Base-by-base conservation (phyloP, 2,888 invertebrate species). In the Drosophila birchii region DNA sequence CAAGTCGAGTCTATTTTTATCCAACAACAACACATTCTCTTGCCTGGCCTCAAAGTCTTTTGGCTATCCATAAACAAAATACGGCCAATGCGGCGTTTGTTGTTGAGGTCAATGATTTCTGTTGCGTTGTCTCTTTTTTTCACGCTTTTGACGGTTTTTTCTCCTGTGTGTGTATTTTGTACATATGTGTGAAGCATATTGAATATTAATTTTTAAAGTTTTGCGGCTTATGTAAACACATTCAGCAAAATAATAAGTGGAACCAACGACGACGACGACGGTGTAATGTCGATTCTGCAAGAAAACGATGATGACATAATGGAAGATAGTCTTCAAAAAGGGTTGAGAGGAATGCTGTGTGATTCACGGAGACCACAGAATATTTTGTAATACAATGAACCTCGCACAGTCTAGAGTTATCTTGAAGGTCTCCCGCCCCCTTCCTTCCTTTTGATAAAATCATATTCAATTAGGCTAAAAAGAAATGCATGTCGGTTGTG, bases 91-190 rank as follows among this genome's bases (percentile, higher is more conserved):
- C 68, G 79, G 67, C 73, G 58, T 73, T 71, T 80, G 86, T 73
- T 78, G 88, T 73, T 79, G 88, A 85, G 85, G 85, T 85, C 85
- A 85, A 85, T 79, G 85, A 79, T 85, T 87, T 85, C 85, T 85
- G 80, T 79, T 75, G 78, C 75, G 84, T 71, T 78, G 81, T 81
- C 78, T 83, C 36, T 53, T 53, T 76, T 76, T 76, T 78, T 76
- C 74, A 78, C 64, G 78, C 75, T 78, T 78, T 84, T 84, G 72
- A 84, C 84, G 80, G 72, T 86, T 78, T 78, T 71, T 57, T 29
- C 29, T 57, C 29, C 62, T 60, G 39, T 43, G 64, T 32, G 51
- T 45, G 70, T 39, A 32, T 44, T 45, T 62, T 26, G 44, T 49
- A n/a, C n/a, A n/a, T n/a, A 4, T 57, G 44, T 66, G 66, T 32